These are phyloP conservation scores for Odontamblyopus rebecca DNA, from an alignment of 2,797 vertebrate species.

Conservation along the genomic window DNA sequence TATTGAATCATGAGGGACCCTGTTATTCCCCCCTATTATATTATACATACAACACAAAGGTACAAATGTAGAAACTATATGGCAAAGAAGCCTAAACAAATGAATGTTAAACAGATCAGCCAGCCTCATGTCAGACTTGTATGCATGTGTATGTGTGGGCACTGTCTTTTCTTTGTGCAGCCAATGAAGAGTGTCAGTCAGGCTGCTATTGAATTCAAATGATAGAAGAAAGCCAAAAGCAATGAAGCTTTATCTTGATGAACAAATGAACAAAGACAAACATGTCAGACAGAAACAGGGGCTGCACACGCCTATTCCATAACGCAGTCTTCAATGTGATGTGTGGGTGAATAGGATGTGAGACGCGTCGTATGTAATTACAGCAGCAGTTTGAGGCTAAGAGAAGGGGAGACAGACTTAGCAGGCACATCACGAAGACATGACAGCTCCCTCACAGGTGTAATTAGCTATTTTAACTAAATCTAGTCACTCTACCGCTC, in stretches of 20 bases:
- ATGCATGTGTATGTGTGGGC: conserved; percentile 18
- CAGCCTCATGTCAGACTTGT: conserved; percentile 1
- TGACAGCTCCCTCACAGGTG: conserved; percentile 19
- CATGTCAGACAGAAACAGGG: conserved; percentile 43
- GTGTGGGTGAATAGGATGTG: conserved; percentile 32
- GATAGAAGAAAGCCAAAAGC: conserved; percentile 43
- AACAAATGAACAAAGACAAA: conserved; percentile 54
- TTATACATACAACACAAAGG: neutral
- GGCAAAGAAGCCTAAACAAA: too few species aligned
- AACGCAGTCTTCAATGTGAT: conserved; percentile 32
- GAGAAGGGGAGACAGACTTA: conserved; percentile 12
- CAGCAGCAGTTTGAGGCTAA: conserved; percentile 13
- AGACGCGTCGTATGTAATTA: conserved; percentile 41
- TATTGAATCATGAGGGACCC: too few species aligned
- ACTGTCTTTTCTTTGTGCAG: conserved; percentile 45
- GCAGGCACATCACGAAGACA: neutral
- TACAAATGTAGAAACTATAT: conserved; percentile 21
- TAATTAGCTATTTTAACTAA: conserved; percentile 33
- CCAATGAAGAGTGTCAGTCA: conserved; percentile 58
- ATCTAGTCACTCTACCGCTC: neutral
- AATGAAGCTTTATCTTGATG: conserved; percentile 46
- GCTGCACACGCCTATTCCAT: conserved; percentile 38
- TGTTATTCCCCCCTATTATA: too few species aligned
- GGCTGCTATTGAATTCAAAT: conserved; percentile 56
- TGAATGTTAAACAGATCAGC: conserved; percentile 30